Percentiles rank a stretch among this genome's conserved stretches.
Evolutionary conservation across 1,140 invertebrate genomes (phyloP).

Genomic region (Drosophila albomicans): DNA sequence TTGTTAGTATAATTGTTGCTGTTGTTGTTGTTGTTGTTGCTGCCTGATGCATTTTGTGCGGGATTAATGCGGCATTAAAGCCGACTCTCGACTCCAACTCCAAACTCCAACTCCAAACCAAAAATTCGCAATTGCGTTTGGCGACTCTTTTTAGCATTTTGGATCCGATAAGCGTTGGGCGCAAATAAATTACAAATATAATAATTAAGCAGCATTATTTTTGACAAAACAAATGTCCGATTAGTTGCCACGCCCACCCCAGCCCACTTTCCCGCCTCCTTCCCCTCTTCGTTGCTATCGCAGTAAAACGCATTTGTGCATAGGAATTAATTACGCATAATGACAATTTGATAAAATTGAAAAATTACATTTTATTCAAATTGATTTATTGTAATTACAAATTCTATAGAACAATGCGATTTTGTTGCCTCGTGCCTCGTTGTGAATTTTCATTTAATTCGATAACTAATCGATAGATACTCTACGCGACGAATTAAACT

Average conservation of each 20-base stretch:
- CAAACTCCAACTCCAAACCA: background rate
- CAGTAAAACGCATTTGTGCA: conserved; percentile 78
- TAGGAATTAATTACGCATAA: conserved; percentile 84
- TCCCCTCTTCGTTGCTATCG: background rate
- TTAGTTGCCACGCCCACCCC: conserved; percentile 13
- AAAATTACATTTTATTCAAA: conserved; percentile 83
- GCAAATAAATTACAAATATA: conserved; percentile 83
- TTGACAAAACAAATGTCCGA: conserved; percentile 76
- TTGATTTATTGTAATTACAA: conserved; percentile 84
- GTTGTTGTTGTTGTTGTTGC: conserved; percentile 22
- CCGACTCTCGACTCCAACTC: conserved; percentile 21
- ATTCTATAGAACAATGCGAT: conserved; percentile 57
- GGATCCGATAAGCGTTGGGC: conserved; percentile 69
- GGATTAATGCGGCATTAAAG: conserved; percentile 80
- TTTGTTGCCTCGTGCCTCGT: background rate
- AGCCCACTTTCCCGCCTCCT: background rate
- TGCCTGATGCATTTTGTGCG: conserved; percentile 47
- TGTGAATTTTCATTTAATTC: background rate
- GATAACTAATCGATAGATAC: background rate
- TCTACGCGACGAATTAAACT: background rate
- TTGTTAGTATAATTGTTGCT: conserved; percentile 22
- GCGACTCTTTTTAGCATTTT: conserved; percentile 66
- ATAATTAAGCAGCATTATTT: conserved; percentile 83
- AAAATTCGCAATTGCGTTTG: background rate
- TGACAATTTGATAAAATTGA: conserved; percentile 84